These are phyloP conservation scores for Carposina sasakii DNA, from an alignment of 1,140 invertebrate species.

Conservation along the genomic window DNA sequence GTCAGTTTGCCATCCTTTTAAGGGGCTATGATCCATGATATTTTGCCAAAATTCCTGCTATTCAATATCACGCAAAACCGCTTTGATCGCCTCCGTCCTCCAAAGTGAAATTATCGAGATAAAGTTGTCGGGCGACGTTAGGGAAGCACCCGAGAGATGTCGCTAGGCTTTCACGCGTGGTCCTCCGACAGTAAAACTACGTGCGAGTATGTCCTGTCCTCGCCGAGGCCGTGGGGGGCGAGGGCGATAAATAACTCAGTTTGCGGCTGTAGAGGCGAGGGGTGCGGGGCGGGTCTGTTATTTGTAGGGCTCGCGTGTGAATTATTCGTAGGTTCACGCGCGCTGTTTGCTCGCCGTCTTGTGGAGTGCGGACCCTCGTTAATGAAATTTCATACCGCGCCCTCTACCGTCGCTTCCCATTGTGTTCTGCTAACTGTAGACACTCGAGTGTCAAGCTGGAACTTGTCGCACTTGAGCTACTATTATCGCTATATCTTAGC, in stretches of 20 bases:
- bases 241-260: conserved; percentile 65
- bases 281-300: conserved; percentile 35
- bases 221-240: conserved; percentile 28
- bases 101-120: too few species aligned
- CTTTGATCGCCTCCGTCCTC: too few species aligned
- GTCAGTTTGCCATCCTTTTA: too few species aligned
- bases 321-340: conserved; percentile 69
- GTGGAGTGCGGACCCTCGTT: conserved; percentile 54
- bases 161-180: conserved; percentile 32
- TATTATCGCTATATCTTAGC: too few species aligned
- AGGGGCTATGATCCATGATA: too few species aligned
- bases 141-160: conserved; percentile 45
- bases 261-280: conserved; percentile 40
- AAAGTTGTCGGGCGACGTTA: conserved; percentile 13
- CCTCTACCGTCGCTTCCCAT: conserved; percentile 33
- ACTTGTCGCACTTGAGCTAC: too few species aligned
- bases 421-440: too few species aligned
- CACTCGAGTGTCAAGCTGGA: too few species aligned
- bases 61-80: too few species aligned
- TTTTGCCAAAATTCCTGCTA: too few species aligned
- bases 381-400: conserved; percentile 67
- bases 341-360: conserved; percentile 57
- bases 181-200: conserved; percentile 60
- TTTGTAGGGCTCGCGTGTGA: conserved; percentile 70
- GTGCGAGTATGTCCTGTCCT: conserved; percentile 63